phyloP scores from a whole-genome alignment of 2,797 vertebrate species.

The Aeoliscus strigatus region DNA sequence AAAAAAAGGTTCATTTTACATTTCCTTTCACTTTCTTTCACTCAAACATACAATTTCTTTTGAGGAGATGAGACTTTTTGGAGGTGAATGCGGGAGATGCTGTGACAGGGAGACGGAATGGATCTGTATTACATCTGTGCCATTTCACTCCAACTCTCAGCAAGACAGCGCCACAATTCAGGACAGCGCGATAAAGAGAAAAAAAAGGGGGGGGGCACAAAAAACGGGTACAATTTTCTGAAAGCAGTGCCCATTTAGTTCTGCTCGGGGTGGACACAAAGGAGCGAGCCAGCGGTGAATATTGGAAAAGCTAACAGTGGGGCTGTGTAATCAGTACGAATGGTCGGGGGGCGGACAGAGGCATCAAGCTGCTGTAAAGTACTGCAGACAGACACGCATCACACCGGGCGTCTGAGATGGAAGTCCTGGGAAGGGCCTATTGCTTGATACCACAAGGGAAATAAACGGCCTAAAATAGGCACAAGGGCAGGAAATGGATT shows the following conservation, averaged over 20 bases:
- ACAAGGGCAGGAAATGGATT: conserved; percentile 78
- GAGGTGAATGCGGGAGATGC: conserved; percentile 29
- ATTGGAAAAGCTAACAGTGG: conserved; percentile 42
- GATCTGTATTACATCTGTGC: conserved; percentile 31
- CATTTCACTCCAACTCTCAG: conserved; percentile 29
- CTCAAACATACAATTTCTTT: conserved; percentile 16
- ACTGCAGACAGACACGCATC: conserved; percentile 59
- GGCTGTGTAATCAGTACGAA: conserved; percentile 54
- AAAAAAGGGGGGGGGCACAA: background rate
- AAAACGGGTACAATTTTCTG: conserved; percentile 41
- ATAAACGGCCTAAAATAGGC: conserved; percentile 79
- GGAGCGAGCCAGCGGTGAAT: conserved; percentile 42
- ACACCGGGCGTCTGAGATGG: conserved; percentile 52
- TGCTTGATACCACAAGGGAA: conserved; percentile 77
- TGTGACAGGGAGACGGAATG: conserved; percentile 20
- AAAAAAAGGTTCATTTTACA: conserved; percentile 8
- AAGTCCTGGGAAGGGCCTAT: conserved; percentile 63
- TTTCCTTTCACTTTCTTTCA: conserved; percentile 2
- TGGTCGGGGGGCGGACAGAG: conserved; percentile 40
- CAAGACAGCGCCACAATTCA: conserved; percentile 34
- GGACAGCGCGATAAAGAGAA: conserved; percentile 9
- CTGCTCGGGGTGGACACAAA: conserved; percentile 42
- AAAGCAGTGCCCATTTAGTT: conserved; percentile 35
- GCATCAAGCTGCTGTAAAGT: conserved; percentile 58
- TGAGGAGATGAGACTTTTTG: conserved; percentile 9